A percentile compares a stretch with the other conserved stretches of the same genome.
Conservation (phyloP, 2,888 invertebrate species). For the Bhutanitis thaidina region DNA sequence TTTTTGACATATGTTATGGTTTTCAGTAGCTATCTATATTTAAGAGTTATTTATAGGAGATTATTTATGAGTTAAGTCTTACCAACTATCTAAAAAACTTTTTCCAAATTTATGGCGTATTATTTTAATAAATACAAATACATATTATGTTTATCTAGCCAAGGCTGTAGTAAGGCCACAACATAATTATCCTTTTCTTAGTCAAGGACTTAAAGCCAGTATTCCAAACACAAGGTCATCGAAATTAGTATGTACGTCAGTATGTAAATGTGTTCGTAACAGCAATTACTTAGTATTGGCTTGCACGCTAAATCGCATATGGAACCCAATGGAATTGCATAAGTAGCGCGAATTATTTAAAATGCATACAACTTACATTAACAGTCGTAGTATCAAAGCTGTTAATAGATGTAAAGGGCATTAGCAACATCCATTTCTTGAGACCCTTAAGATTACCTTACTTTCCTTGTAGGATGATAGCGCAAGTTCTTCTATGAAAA, state of each 20-base stretch:
- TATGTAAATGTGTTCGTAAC: constrained; percentile 12
- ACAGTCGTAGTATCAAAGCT: constrained; percentile 48
- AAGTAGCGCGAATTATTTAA: constrained; percentile 70
- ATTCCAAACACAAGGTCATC: constrained; percentile 15
- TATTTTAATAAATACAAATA: too few species aligned
- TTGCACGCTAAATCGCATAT: constrained; percentile 42
- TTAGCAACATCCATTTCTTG: constrained; percentile 37
- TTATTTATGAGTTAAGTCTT: too few species aligned
- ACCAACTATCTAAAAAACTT: too few species aligned
- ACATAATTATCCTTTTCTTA: neutral
- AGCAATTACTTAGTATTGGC: constrained; percentile 35
- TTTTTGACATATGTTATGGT: too few species aligned
- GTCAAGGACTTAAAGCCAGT: neutral
- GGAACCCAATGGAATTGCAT: constrained; percentile 47
- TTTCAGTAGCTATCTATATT: too few species aligned
- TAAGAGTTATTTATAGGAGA: too few species aligned
- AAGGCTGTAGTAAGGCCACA: too few species aligned
- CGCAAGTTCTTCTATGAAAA: constrained; percentile 15
- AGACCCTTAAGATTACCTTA: constrained; percentile 30
- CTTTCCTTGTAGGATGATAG: constrained; percentile 18
- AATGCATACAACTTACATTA: constrained; percentile 63
- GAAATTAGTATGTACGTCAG: constrained; percentile 14
- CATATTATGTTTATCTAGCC: too few species aligned
- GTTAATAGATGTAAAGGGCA: constrained; percentile 62
- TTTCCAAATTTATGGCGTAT: too few species aligned